A percentile compares a stretch with the other conserved stretches of the same genome.
Conservation (phyloP, 2,888 invertebrate species). For the Julus scanicus region DNA sequence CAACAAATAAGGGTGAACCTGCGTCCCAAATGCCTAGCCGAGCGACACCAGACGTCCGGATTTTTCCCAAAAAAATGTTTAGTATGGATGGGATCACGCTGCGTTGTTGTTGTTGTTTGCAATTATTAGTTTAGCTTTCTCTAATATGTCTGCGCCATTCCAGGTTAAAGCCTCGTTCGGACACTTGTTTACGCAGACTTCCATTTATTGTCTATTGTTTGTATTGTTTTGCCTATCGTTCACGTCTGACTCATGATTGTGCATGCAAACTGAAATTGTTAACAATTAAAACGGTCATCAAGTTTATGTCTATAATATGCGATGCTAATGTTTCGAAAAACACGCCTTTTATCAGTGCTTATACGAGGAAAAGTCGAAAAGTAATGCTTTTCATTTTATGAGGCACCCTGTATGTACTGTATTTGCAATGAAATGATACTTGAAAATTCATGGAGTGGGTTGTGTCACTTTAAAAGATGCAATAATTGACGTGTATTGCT, state of each 20-base stretch:
- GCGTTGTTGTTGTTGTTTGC: conserved; percentile 29
- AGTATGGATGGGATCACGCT: conserved; percentile 3
- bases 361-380: too few species aligned
- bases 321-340: too few species aligned
- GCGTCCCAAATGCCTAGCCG: conserved; percentile 15
- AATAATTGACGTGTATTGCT: too few species aligned
- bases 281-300: too few species aligned
- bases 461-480: too few species aligned
- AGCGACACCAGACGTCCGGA: conserved; percentile 31
- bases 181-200: neutral
- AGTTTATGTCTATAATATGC: too few species aligned
- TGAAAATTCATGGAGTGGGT: too few species aligned
- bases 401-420: too few species aligned
- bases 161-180: neutral
- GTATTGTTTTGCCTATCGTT: neutral
- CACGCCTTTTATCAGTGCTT: too few species aligned
- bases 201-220: neutral
- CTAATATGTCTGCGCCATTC: neutral
- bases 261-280: neutral
- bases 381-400: too few species aligned
- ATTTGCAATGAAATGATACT: too few species aligned
- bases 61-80: neutral
- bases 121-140: conserved; percentile 1
- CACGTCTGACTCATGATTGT: neutral
- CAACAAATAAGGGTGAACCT: neutral